Evolutionary conservation across 2,888 invertebrate genomes (phyloP), one percentile per base, ranked within the genome.

Genomic region (Tethea ocularis): DNA sequence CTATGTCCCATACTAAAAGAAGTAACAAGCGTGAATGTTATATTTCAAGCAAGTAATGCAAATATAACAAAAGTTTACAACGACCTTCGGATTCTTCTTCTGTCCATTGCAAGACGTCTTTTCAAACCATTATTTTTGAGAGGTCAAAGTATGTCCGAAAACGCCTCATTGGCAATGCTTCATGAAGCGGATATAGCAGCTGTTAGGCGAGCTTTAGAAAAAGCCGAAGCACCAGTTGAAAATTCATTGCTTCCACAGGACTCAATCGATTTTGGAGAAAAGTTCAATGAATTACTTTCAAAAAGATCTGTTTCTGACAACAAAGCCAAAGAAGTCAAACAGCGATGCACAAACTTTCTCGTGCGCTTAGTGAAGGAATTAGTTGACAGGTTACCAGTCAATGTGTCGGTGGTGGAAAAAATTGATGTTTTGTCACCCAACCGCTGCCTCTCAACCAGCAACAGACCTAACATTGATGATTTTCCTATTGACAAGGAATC

Each of bases 271-370:
- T 67, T 64, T 61, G 64, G 62, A 54, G 58, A 58, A 33, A 33
- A 33, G 54, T 67, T 64, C 57, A 61, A 62, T 61, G 54, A 62
- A n/a, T 63, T 66, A 57, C 61, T 65, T 60, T 58, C 61, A 58
- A 69, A 63, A 60, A 57, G 46, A 33, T 36, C 63, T 59, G 41
- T 64, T 64, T 63, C 62, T 65, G 58, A 22, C 60, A 54, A 67
- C 60, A 64, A 67, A 63, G 62, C 61, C 61, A 60, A 60, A 56
- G 61, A 67, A 63, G 61, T 67, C 52, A 64, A 67, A 63, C 64
- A 61, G 57, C 61, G 64, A 63, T 67, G 64, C 61, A 53, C 57
- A 17, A 41, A 23, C 38, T 67, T 67, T 51, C 64, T 61, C 54
- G 62, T 67, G 41, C 60, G 62, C 61, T 67, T 64, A 67, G 64